Percentiles rank a stretch among this genome's conserved stretches.
Conservation (phyloP, 2,797 vertebrate genomes). For the Garrulus glandarius region DNA sequence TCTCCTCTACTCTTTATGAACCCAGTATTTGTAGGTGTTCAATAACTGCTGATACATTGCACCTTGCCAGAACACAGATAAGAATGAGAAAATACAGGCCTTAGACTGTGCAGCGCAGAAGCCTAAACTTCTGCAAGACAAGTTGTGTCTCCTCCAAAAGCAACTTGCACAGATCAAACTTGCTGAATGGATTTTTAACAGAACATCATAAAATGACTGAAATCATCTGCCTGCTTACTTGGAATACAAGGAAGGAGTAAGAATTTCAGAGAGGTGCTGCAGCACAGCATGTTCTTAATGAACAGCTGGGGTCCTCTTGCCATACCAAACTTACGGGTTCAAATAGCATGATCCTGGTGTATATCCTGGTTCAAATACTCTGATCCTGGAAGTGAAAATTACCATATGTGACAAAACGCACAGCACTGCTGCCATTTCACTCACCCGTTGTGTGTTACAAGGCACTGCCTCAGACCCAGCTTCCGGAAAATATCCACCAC, state of each 20-base stretch:
- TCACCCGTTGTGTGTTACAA: constrained; percentile 99
- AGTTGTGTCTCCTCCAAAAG: background rate
- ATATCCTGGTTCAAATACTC: background rate
- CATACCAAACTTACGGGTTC: background rate
- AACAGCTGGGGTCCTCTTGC: background rate
- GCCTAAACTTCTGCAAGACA: background rate
- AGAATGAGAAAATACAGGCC: background rate
- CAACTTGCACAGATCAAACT: background rate
- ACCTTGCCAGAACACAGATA: background rate
- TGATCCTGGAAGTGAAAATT: background rate
- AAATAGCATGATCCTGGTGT: background rate
- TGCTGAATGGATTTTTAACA: background rate
- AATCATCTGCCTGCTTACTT: background rate
- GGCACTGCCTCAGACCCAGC: constrained; percentile 96
- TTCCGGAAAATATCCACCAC: constrained; percentile 99
- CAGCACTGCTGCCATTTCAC: constrained; percentile 26
- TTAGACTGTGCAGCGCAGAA: background rate
- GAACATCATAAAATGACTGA: background rate
- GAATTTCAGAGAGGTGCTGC: background rate
- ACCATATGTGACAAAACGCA: background rate
- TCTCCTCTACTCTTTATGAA: background rate
- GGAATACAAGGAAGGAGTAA: background rate
- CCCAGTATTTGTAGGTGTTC: background rate
- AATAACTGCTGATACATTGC: background rate
- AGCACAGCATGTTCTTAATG: background rate